A percentile compares a stretch with the other conserved stretches of the same genome.
Conservation (phyloP, 1,140 invertebrate species). For the Bombus confusus region DNA sequence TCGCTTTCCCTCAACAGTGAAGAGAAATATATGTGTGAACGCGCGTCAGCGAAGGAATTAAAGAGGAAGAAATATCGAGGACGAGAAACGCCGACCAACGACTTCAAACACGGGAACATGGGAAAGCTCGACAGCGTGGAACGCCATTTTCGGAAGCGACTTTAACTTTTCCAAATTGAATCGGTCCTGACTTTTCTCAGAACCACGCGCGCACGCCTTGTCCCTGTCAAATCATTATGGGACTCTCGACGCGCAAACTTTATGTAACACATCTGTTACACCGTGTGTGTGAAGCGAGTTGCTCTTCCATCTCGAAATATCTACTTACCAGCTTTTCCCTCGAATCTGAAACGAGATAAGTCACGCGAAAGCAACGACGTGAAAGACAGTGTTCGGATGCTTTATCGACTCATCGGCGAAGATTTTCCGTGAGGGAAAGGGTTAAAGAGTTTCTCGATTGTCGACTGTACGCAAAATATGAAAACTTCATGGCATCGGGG, state of each 20-base stretch:
- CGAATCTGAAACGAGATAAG: neutral
- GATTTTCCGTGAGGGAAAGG: neutral
- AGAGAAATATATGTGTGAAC: neutral
- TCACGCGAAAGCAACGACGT: neutral
- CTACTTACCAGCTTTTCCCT: neutral
- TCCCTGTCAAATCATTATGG: constrained; percentile 30
- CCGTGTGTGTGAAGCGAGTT: neutral
- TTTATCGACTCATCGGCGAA: neutral
- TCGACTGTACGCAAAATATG: neutral
- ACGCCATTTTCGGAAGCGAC: constrained; percentile 32
- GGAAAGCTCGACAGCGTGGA: neutral
- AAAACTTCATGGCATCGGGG: neutral
- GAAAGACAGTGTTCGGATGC: neutral
- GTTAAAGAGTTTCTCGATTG: neutral
- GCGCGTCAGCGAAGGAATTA: constrained; percentile 6
- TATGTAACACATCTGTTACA: constrained; percentile 32
- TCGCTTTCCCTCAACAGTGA: too few species aligned
- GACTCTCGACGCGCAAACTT: constrained; percentile 17
- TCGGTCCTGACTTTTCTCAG: constrained; percentile 2
- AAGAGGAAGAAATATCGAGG: neutral
- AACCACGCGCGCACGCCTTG: neutral
- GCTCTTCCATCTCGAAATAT: neutral
- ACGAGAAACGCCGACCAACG: neutral
- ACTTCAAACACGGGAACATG: constrained; percentile 3
- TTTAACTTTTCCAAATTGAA: constrained; percentile 44